Evolutionary conservation across 2,888 invertebrate species (phyloP), one percentile per base, ranked within the genome.

Genomic region (Pantelozetes paolii): DNA sequence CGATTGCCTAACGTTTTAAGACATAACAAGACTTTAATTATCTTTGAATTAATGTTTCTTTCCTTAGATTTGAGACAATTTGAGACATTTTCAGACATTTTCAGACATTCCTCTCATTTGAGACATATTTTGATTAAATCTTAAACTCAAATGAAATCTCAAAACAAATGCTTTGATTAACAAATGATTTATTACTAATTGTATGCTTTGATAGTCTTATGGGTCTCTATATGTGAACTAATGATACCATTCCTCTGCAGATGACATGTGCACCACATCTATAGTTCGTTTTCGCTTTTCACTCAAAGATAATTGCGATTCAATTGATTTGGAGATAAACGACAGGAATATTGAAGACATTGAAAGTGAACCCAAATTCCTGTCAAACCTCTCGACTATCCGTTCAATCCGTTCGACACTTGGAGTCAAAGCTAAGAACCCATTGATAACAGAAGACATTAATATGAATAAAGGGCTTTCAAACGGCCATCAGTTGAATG

Each of bases 391-490:
- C 1, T 26, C 42, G 70, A 42, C 18, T n/a, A 70, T 70, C 18
- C 40, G 48, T 42, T 48, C 45, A 13, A n/a, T 70, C 15, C 48
- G 62, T 62, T 36, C 30, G 32, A 62, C 32, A 62, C n/a, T 67
- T 42, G 67, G 67, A 40, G n/a, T 67, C 42, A 67, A 67, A 26
- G 20, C n/a, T 67, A 36, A 42, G 1, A 67, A 40, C 67, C 5
- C n/a, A 32, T 67, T 23, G 23, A 42, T 67, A n/a, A 40, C 67
- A 40, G 20, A 30, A 45, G 40, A 23, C 20, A 32, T 64, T 72
- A 72, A 72, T 72, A 72, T 72, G 72, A 72, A 45, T 72, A 72
- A 72, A 62, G 72, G 72, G 64, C 72, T 72, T 13, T 48, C 64
- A 28, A 72, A 72, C 72, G 72, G 72, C 64, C 72, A 72, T 64